A percentile compares a stretch with the other conserved stretches of the same genome.
Conservation (phyloP, 2,888 invertebrate genomes). For the Tipula vernalis region DNA sequence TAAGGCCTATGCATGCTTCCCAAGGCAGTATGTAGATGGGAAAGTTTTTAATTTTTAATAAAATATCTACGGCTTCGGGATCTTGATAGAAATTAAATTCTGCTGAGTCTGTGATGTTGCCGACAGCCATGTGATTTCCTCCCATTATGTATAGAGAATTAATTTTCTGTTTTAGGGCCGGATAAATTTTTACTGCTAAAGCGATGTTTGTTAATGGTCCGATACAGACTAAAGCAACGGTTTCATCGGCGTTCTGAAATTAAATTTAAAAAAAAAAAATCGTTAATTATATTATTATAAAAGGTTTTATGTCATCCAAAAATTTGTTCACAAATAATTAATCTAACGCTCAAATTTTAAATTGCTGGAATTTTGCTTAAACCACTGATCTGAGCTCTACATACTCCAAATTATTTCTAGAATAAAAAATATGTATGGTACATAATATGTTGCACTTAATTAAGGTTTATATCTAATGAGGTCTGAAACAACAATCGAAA, state of each 20-base stretch:
- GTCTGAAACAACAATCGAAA: no score
- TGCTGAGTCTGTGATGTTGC: conserved; percentile 47
- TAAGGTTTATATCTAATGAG: no score
- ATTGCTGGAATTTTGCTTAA: no score
- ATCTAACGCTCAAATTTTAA: no score
- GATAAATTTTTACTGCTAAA: conserved; percentile 54
- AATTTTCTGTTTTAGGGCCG: conserved; percentile 46
- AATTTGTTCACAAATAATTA: no score
- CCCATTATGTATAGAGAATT: conserved; percentile 66
- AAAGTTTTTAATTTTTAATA: conserved; percentile 44
- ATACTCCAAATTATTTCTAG: no score
- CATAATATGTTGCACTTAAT: no score
- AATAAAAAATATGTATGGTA: no score
- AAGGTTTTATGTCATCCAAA: no score
- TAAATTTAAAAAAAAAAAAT: not conserved
- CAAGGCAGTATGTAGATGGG: conserved; percentile 54
- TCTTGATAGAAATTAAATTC: conserved; percentile 69
- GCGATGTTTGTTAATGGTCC: conserved; percentile 74
- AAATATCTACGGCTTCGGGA: conserved; percentile 63
- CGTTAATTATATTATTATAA: not conserved
- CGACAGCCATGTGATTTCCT: conserved; percentile 49
- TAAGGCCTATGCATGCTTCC: conserved; percentile 41
- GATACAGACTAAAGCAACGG: conserved; percentile 25
- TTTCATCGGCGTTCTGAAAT: not conserved
- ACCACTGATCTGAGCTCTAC: no score